Evolutionary conservation across 2,113 vertebrate genomes (phyloP), one percentile per base, ranked within the genome.

Genomic region (Catharus bicknelli): DNA sequence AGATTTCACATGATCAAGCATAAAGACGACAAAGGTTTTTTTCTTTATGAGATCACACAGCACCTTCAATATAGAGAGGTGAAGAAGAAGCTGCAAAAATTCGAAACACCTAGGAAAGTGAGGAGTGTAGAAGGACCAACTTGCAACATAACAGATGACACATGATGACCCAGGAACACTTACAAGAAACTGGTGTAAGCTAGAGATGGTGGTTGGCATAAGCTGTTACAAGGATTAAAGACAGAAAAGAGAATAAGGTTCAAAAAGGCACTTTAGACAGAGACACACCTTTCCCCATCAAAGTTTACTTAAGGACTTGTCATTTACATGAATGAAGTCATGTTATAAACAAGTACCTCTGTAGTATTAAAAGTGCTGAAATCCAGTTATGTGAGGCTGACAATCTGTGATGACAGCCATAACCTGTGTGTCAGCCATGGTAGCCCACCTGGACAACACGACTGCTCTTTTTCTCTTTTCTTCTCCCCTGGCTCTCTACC

Each of bases 61-160:
- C 5, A 8, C 27, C 58, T 93, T 73, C 69, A 43, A 59, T 16
- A 63, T 2, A 58, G 26, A 32, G 70, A 85, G 10, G 22, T 83
- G 20, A 93, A 92, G 20, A 93, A 92, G 29, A 93, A 93, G 61
- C 61, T 88, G 47, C 16, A 48, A 88, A 96, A 95, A 93, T 69
- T 83, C 51, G 92, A 74, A 95, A 63, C 59, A 58, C 15, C 20
- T 22, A 26, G 25, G 59, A 94, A 90, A 84, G 36, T 85, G 77
- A 92, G 38, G 17, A 61, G 14, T 62, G 32, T 32, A 76, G 27
- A 95, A 78, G 9, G 55, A 75, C 27, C 80, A 74, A 54, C 26
- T 70, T 54, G 45, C 7, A 67, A 7, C 10, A 45, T 80, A 34
- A 34, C 18, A 77, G 51, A 76, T 74, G 34, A 51, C 47, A 55